Percentiles rank a stretch among this genome's conserved stretches.
phyloP scores from a whole-genome alignment of 2,888 invertebrate species.

The Cantharis nigra region DNA sequence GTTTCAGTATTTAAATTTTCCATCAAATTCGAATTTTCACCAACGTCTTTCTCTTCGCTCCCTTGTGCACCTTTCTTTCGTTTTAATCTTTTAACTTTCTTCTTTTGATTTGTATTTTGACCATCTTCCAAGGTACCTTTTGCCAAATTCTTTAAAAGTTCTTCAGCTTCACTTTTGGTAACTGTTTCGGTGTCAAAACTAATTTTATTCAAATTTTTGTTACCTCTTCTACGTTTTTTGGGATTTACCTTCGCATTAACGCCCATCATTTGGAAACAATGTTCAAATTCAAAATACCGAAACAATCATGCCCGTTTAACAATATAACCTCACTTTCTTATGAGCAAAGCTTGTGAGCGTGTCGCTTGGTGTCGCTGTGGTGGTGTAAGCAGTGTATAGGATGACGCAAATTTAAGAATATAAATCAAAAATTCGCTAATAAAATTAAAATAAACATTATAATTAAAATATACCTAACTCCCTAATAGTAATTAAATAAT shows the following conservation, averaged over 20 bases:
- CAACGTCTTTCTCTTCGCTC: not conserved
- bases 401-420: too few relatives aligned
- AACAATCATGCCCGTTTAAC: not conserved
- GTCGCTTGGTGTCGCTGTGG: too few relatives aligned
- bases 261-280: slow-evolving; percentile 1
- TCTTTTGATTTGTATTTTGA: not conserved
- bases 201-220: slow-evolving; percentile 16
- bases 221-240: slow-evolving; percentile 6
- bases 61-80: not conserved
- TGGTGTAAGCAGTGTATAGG: too few relatives aligned
- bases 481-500: too few relatives aligned
- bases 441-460: too few relatives aligned
- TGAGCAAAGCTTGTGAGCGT: too few relatives aligned
- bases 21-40: not conserved
- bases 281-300: not conserved
- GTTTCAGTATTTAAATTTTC: not conserved
- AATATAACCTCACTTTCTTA: not conserved
- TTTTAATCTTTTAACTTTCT: not conserved
- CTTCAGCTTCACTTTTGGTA: slow-evolving; percentile 28
- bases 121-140: not conserved
- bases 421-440: too few relatives aligned
- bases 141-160: not conserved
- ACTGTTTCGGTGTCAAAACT: slow-evolving; percentile 24
- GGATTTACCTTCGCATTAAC: not conserved
- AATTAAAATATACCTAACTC: too few relatives aligned